These are phyloP conservation scores for Drosophila maculinotata DNA, from an alignment of 2,888 invertebrate species.

Conservation along the genomic window DNA sequence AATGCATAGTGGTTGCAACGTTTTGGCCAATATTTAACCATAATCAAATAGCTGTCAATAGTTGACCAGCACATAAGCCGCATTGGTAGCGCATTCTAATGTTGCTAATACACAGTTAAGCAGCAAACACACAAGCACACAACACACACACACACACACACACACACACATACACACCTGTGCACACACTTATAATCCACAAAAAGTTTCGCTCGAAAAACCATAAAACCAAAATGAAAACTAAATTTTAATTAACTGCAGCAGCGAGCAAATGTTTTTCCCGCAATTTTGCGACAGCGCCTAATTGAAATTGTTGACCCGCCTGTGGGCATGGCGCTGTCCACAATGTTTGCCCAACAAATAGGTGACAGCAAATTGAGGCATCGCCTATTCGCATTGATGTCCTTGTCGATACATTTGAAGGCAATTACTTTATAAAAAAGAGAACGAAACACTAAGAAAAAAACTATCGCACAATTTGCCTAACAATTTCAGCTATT, in stretches of 20 bases:
- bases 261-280: slow-evolving; percentile 35
- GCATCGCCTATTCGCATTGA: slow-evolving; percentile 11
- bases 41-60: slow-evolving; percentile 72
- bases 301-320: slow-evolving; percentile 49
- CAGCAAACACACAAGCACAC: slow-evolving; percentile 5
- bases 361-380: slow-evolving; percentile 33
- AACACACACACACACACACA: slow-evolving; percentile 9
- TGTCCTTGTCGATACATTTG: slow-evolving; percentile 8
- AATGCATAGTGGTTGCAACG: slow-evolving; percentile 44
- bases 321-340: slow-evolving; percentile 28
- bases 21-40: slow-evolving; percentile 57
- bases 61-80: slow-evolving; percentile 35
- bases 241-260: slow-evolving; percentile 76
- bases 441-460: too few species aligned
- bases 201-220: slow-evolving; percentile 23
- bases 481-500: slow-evolving; percentile 14
- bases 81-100: slow-evolving; percentile 48
- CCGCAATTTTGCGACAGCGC: slow-evolving; percentile 12
- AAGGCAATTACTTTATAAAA: slow-evolving; percentile 33
- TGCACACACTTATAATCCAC: slow-evolving; percentile 11
- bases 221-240: slow-evolving; percentile 60
- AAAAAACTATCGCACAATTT: slow-evolving; percentile 13
- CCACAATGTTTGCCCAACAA: slow-evolving; percentile 12
- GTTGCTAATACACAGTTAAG: slow-evolving; percentile 11
- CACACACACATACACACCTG: slow-evolving; percentile 14